These are phyloP conservation scores for Pangasius macronema DNA, from an alignment of 2,797 vertebrate genomes.

Conservation along the genomic window DNA sequence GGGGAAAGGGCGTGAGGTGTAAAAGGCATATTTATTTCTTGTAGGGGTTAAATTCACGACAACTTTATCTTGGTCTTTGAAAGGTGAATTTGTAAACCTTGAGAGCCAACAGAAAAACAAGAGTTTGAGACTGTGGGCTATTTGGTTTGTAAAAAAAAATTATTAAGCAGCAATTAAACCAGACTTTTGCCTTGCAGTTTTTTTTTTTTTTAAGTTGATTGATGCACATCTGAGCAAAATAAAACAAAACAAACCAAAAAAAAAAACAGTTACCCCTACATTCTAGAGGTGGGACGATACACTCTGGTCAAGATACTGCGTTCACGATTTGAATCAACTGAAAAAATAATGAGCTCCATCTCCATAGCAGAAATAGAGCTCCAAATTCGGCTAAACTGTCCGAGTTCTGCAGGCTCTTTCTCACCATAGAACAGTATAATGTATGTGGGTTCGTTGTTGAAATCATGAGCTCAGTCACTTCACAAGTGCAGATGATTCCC, in stretches of 20 bases:
- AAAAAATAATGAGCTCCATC: not conserved
- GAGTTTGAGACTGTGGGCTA: not conserved
- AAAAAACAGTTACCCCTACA: not conserved
- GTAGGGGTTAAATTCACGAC: not conserved
- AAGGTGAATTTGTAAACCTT: not conserved
- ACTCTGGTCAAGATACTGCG: not conserved
- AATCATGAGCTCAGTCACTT: not conserved
- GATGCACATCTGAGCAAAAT: not conserved
- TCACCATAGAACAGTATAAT: not conserved
- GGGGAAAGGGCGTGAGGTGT: not conserved
- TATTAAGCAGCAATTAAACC: not conserved
- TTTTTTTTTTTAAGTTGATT: not conserved
- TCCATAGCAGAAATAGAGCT: conserved; percentile 2
- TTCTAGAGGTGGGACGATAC: not conserved
- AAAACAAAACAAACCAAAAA: no score
- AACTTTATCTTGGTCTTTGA: not conserved
- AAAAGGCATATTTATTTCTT: not conserved
- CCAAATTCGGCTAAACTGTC: not conserved
- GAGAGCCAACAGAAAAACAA: not conserved
- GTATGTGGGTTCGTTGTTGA: not conserved
- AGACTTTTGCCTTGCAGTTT: not conserved
- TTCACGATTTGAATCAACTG: not conserved
- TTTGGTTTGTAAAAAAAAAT: not conserved
- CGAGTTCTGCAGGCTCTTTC: not conserved
- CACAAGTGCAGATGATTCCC: not conserved